Percentiles rank a stretch among this genome's conserved stretches.
phyloP scores from a whole-genome alignment of 1,140 invertebrate species.

The Medauroidea extradentata region DNA sequence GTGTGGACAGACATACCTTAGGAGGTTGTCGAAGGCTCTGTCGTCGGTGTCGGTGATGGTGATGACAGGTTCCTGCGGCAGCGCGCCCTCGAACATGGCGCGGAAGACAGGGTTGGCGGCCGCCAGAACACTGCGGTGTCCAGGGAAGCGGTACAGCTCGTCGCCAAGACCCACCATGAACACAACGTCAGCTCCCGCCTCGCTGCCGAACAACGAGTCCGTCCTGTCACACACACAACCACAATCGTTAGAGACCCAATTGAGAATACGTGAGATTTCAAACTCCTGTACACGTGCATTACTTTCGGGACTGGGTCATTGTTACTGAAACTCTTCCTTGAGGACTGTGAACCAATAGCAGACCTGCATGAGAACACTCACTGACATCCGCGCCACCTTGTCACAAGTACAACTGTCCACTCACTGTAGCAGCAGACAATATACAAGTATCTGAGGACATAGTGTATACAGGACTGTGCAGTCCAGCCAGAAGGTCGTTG shows the following conservation, averaged over 20 bases:
- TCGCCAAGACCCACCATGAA: slow-evolving; percentile 55
- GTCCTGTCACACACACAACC: slow-evolving; percentile 27
- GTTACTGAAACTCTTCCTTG: no score
- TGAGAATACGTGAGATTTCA: neutral
- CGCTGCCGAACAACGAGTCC: slow-evolving; percentile 48
- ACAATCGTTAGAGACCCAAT: neutral
- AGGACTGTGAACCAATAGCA: no score
- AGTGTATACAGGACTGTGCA: no score
- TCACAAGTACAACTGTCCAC: no score
- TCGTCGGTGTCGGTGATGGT: slow-evolving; percentile 57
- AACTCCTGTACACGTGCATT: no score
- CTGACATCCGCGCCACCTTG: neutral
- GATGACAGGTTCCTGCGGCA: slow-evolving; percentile 38
- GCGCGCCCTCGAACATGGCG: slow-evolving; percentile 52
- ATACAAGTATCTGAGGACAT: no score
- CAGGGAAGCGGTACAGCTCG: slow-evolving; percentile 57
- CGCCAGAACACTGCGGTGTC: slow-evolving; percentile 58
- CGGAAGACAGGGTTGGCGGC: slow-evolving; percentile 57
- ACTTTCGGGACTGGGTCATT: no score
- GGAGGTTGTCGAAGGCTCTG: slow-evolving; percentile 61
- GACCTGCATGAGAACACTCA: neutral
- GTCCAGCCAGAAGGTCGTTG: no score
- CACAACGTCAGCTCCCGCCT: slow-evolving; percentile 59
- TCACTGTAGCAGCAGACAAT: no score
- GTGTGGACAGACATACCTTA: slow-evolving; percentile 53